Evolutionary conservation across 2,113 vertebrate genomes (phyloP).

Genomic region (Myotis brandtii): DNA sequence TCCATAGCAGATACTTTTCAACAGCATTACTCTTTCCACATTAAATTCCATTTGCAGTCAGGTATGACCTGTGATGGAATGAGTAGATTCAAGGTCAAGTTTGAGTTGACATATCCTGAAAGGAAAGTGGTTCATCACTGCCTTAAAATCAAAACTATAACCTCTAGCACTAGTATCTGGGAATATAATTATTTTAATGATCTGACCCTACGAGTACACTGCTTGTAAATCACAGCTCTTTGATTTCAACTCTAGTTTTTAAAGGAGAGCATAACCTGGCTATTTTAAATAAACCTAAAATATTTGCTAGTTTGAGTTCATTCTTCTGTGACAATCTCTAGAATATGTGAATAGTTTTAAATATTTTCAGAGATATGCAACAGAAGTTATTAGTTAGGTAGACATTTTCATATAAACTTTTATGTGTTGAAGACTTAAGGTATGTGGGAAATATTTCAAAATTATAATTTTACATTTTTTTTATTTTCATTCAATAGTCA

Average conservation of each 20-base stretch:
- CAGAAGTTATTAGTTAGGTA: neutral
- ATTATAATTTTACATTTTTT: neutral
- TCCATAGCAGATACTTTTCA: neutral
- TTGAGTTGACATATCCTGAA: neutral
- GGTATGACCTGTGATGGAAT: neutral
- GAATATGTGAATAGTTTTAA: neutral
- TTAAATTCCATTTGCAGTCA: neutral
- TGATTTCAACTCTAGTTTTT: neutral
- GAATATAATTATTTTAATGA: conserved; percentile 14
- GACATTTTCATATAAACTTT: conserved; percentile 1
- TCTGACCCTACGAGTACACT: neutral
- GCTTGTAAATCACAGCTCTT: neutral
- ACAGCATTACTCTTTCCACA: neutral
- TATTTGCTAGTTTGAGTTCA: neutral
- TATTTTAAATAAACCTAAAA: conserved; percentile 43
- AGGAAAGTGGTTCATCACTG: neutral
- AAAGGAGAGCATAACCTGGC: neutral
- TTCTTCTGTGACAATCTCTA: neutral
- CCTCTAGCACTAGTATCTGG: neutral
- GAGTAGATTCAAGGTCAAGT: neutral
- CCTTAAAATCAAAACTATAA: conserved; percentile 42
- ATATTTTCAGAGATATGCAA: neutral
- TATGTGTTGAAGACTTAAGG: neutral
- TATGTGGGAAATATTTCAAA: neutral
- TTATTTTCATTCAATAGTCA: neutral